Evolutionary conservation across 2,797 vertebrate species (phyloP).

Genomic region (Lacerta viridis): DNA sequence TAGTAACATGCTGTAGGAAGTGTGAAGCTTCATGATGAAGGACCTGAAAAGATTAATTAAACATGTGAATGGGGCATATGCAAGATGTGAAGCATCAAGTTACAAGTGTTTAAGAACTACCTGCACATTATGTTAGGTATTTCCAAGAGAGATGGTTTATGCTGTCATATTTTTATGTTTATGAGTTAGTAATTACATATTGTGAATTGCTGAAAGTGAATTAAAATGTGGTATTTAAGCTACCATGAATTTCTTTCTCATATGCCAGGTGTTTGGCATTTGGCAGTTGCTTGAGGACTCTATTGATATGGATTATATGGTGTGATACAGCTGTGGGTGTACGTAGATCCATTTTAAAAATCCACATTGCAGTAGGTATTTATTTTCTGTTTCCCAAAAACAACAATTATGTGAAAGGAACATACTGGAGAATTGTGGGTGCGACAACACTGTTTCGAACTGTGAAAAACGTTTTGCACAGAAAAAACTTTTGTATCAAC

Average conservation of each 20-base stretch:
- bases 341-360: conserved; percentile 55
- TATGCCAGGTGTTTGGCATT: conserved; percentile 78
- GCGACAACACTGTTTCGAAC: conserved; percentile 49
- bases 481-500: conserved; percentile 43
- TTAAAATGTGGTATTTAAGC: conserved; percentile 79
- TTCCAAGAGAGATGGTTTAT: conserved; percentile 69
- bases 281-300: conserved; percentile 66
- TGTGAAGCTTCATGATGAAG: conserved; percentile 5
- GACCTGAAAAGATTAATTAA: conserved; percentile 49
- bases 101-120: conserved; percentile 67
- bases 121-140: conserved; percentile 63
- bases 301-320: conserved; percentile 75
- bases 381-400: conserved; percentile 55
- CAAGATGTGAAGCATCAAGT: conserved; percentile 46
- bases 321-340: conserved; percentile 71
- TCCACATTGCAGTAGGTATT: conserved; percentile 62
- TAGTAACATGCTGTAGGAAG: conserved; percentile 23
- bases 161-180: conserved; percentile 73
- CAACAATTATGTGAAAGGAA: conserved; percentile 57
- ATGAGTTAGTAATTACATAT: conserved; percentile 74
- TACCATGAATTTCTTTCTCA: conserved; percentile 68
- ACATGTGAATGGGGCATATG: conserved; percentile 36
- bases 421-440: conserved; percentile 50
- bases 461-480: conserved; percentile 69
- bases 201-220: conserved; percentile 73